These are phyloP conservation scores for Carterocephalus palaemon DNA, from an alignment of 2,888 invertebrate genomes.

Conservation along the genomic window DNA sequence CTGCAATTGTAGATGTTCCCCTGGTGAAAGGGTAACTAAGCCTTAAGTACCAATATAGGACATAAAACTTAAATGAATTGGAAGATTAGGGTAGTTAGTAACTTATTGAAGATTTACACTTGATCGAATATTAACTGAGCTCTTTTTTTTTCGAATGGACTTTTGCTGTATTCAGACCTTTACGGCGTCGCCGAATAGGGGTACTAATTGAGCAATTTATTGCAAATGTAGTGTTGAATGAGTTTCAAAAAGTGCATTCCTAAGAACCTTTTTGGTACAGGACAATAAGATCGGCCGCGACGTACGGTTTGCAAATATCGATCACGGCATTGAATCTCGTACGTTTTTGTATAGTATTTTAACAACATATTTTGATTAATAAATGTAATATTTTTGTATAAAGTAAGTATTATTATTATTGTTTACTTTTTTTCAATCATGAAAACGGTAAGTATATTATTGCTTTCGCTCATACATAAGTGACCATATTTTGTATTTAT, in stretches of 20 bases:
- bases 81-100: conserved; percentile 4
- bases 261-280: conserved; percentile 28
- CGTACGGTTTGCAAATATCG: conserved; percentile 13
- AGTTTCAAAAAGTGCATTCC: conserved; percentile 32
- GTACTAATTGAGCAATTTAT: too few relatives aligned
- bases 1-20: too few relatives aligned
- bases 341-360: conserved; percentile 34
- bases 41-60: not conserved
- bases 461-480: conserved; percentile 19
- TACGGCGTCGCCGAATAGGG: too few relatives aligned
- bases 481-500: conserved; percentile 22
- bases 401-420: conserved; percentile 25
- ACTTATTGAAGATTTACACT: conserved; percentile 1
- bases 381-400: conserved; percentile 40
- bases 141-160: too few relatives aligned
- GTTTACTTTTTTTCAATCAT: conserved; percentile 23
- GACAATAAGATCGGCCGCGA: conserved; percentile 32
- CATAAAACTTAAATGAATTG: not conserved
- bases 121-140: conserved; percentile 6
- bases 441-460: conserved; percentile 5
- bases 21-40: not conserved
- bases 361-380: conserved; percentile 25
- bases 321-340: conserved; percentile 35
- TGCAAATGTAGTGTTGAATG: not conserved
- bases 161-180: too few relatives aligned